Evolutionary conservation across 1,140 invertebrate genomes (phyloP), one percentile per base, ranked within the genome.

Genomic region (Phthorimaea operculella): DNA sequence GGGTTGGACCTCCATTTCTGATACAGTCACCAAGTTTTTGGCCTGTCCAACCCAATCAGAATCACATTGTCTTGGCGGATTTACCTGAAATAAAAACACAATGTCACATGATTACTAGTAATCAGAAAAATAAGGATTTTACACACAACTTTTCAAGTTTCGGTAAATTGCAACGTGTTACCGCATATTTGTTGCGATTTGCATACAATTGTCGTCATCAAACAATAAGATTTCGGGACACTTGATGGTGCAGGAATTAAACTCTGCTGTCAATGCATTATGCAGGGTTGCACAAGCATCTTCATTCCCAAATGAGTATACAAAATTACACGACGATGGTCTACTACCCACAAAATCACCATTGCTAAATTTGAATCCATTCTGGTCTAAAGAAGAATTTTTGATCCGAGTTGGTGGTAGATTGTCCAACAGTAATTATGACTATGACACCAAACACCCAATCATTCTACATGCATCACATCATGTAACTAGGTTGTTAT

Each of bases 391-490:
- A 28, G 21, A 21, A 28, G 14, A 50, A 12, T 1, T 28, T n/a
- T 11, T 50, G 10, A 33, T 50, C 10, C 10, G 17, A 28, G 48
- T 50, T 12, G 48, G 48, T 21, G 48, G 48, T 14, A 50, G 48
- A 50, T 50, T 50, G 14, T 50, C 18, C 5, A 50, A 50, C 14
- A 28, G 18, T 21, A 21, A 50, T 50, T 50, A 50, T 11, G 48
- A 9, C 28, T 50, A 50, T 44, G 54, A 67, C 50, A 57, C 55
- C 33, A 69, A 66, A 55, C 63, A 76, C 64, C 74, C 73, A 11
- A 66, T 75, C n/a, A 17, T 79, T 2, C 47, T 83, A 15, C 68
- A 69, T 6, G 59, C 56, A 47, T 17, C 54, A 36, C 49, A 62
- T 59, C 58, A 57, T 49, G 17, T 75, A 1, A 63, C 72, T 4